Base-by-base conservation (phyloP, 1,140 invertebrate genomes). In the Drosophila asahinai region DNA sequence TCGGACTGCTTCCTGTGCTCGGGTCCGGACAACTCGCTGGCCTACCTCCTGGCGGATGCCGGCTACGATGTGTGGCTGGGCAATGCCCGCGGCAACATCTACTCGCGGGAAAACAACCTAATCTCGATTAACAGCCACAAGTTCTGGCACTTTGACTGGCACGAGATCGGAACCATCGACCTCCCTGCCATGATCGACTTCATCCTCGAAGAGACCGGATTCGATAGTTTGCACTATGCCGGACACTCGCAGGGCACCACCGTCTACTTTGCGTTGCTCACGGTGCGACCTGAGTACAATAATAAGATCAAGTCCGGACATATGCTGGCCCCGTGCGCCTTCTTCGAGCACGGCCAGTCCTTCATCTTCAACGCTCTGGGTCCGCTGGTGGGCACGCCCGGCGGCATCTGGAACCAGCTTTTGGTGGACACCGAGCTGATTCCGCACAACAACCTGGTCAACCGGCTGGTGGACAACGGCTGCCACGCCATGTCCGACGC, bases 21-120 rank as follows among this genome's bases (percentile, higher is more conserved):
- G 0, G 87, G 89, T 2, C 89, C 87, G 49, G 67, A 91, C 15
- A 55, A 91, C 51, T 86, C 89, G 0, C 40, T 91, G 57, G 92
- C 94, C 11, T 96, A 95, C 77, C 92, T 95, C n/a, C 91, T 97
- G 52, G 96, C 95, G 2, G 96, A 97, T 81, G 93, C 92, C 15
- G 95, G 95, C 5, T 96, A 94, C 75, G 96, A 96, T 81, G 95
- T 96, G 0, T 97, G 96, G 96, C 81, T 97, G 80, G 95, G 95
- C 2, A 97, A 97, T 91, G 94, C 94, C 7, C 93, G 96, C 58
- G 96, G 96, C 7, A 96, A 95, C 61, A 94, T 93, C 2, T 95
- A 95, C 82, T 96, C 95, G 0, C 91, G 94, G 17, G 89, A 93
- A 19, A 96, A 96, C 86, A 62, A 86, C 11, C 38, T 73, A 0